Base-by-base conservation (phyloP, 2,797 vertebrate genomes). In the Steatocranus sp. region DNA sequence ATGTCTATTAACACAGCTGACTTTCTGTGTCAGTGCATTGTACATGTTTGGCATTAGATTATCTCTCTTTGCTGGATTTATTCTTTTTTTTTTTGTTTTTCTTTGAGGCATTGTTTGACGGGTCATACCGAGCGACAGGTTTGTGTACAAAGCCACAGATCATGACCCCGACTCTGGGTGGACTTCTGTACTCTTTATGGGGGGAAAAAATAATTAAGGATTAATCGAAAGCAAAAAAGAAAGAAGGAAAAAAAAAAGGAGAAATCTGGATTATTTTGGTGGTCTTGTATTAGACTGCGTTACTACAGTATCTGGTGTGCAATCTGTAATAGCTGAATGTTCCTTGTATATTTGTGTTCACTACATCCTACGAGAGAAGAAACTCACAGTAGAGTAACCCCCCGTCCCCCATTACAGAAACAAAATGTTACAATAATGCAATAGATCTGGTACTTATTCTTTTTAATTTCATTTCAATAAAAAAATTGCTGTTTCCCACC, bases 1-100 rank as follows among this genome's bases (percentile, higher is more conserved):
- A 99, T 99, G 98, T 98, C 94, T 97, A 96, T 97, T 98, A 98
- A 98, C 98, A 97, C 96, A 96, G 96, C 98, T 98, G 98, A 98
- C 98, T 98, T 99, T 98, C 97, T 98, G 98, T 98, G 98, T 99
- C 98, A 98, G 98, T 98, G 96, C 96, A 95, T 97, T 98, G 97
- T 98, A 98, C 96, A 98, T 98, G 97, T 97, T 94, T 95, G 83
- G 82, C 94, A 91, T 93, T 93, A 93, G 82, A 23, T 78, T 80
- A 17, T 83, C 48, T 46, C 76, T 79, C 10, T 11, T 76, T 41
- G 68, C 68, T 73, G 68, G 41, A 73, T 73, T 73, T 73, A 48
- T 73, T 48, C 25, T 78, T 54, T 46, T 53, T 46, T n/a, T n/a
- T 11, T 58, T 18, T 46, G 12, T 25, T 58, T 43, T 70, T 80